Base-by-base conservation (phyloP, 2,113 vertebrate species). In the Pygoscelis antarcticus region DNA sequence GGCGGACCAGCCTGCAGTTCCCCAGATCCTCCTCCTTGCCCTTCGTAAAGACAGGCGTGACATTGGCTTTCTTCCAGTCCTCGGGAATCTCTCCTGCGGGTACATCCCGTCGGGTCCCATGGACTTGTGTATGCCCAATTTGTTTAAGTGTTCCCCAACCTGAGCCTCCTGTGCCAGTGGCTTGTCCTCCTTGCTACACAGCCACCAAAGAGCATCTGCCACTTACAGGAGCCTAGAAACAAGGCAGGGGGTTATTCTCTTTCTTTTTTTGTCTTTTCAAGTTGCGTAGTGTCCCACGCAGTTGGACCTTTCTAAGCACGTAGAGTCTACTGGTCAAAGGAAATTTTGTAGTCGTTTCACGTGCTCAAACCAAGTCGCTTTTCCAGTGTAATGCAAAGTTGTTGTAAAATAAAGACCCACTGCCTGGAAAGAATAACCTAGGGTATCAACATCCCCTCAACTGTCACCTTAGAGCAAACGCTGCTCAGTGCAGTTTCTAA, bases 371-470 rank as follows among this genome's bases (percentile, higher is more conserved):
- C 22, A 44, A 49, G 49, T 47, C 0, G 0, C 8, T 64, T 40
- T 55, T 54, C 38, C 49, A 13, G 16, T 3, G 3, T 34, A 14
- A 42, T 6, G 8, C 29, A 25, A 57, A 57, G 42, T 4, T 26
- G 9, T 32, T 58, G 11, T n/a, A 30, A 29, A 47, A 55, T 16
- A 54, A 40, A 23, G 57, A 22, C 40, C n/a, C 10, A 2, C 13
- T n/a, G 13, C 47, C 40, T 21, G 71, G 64, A 40, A 49, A 20
- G 38, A 38, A 13, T 7, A 62, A 16, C 20, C 30, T 16, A 9
- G 32, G n/a, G 2, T 14, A 26, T 26, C 19, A 5, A 2, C 2
- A 0, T 15, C 42, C 32, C 19, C 58, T 38, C 6, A 13, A 0
- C 34, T 16, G 36, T 49, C 38, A 32, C 51, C 57, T 17, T 8